Evolutionary conservation across 1,140 invertebrate genomes (phyloP), one percentile per base, ranked within the genome.

Genomic region (Drosophila baimaii): DNA sequence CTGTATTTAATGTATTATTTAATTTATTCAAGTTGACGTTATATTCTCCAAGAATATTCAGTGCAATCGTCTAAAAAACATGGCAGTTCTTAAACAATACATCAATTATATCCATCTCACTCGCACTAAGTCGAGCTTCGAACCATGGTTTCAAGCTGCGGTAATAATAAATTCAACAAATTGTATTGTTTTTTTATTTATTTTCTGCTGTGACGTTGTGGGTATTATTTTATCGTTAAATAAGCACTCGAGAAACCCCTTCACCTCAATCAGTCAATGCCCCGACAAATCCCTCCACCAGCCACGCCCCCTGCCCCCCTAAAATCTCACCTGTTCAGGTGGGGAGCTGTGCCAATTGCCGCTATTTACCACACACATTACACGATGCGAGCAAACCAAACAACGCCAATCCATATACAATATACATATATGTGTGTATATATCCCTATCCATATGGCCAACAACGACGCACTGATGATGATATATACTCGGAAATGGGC

Each of bases 291-390:
- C 13, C 25, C n/a, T 21, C 10, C 21, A 13, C 44, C 15, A 17
- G 13, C n/a, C 58, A 31, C 12, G 31, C 35, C 23, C 15, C 19
- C 33, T 19, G 46, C 17, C n/a, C 69, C 69, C 35, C 27, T 15
- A 15, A 41, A 44, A 29, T 47, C 69, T 12, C 21, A 61, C 44
- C 23, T 54, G 59, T 54, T 19, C 47, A 63, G 58, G 57, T 47
- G 43, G 29, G 46, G 57, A 66, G 46, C 33, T 64, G 52, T 55
- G 71, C 61, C 80, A 71, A 84, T 83, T 79, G 81, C 71, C 54
- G 44, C 65, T 72, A 80, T 84, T 83, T 83, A 83, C 81, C 81
- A 73, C 81, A 83, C 77, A 80, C 72, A 83, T 83, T 83, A 83
- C 81, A 83, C 77, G 81, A 76, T 80, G 80, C 56, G 65, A 73